Percentiles rank a stretch among this genome's conserved stretches.
Conservation (phyloP, 2,888 invertebrate species). For the Oxytorus armatus region DNA sequence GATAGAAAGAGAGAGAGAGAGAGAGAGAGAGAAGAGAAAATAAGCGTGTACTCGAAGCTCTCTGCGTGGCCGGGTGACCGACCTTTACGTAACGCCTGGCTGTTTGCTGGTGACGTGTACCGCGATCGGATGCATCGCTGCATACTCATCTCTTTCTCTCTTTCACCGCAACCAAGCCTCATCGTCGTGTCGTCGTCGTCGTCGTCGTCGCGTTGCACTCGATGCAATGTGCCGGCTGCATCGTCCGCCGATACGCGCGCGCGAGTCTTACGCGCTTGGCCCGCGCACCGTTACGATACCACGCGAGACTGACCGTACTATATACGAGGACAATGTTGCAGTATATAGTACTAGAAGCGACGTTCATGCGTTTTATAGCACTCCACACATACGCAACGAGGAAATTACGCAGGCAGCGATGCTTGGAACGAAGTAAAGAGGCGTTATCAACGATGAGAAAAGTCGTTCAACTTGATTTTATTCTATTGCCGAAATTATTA, state of each 20-base stretch:
- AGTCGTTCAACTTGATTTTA: too few relatives aligned
- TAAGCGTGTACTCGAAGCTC: conserved; percentile 69
- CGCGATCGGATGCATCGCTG: conserved; percentile 63
- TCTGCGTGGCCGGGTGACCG: conserved; percentile 83
- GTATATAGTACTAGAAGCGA: conserved; percentile 1
- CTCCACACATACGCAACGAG: not conserved
- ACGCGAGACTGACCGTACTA: conserved; percentile 42
- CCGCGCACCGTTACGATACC: conserved; percentile 46
- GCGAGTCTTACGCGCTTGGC: conserved; percentile 60
- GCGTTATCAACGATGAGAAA: too few relatives aligned
- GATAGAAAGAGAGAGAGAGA: conserved; percentile 67
- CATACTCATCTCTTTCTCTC: conserved; percentile 45
- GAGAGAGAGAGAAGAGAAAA: conserved; percentile 68
- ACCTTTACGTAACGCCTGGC: conserved; percentile 84
- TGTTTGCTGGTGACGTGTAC: conserved; percentile 73
- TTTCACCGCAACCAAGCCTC: conserved; percentile 20
- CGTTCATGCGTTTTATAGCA: not conserved
- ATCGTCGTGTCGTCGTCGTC: conserved; percentile 15
- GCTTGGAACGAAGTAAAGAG: too few relatives aligned
- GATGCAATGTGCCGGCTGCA: conserved; percentile 50
- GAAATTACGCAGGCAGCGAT: too few relatives aligned
- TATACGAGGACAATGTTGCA: conserved; percentile 44
- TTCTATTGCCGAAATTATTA: too few relatives aligned
- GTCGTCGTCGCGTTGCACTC: conserved; percentile 39
- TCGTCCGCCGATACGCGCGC: conserved; percentile 53